Evolutionary conservation across 2,888 invertebrate species (phyloP), one percentile per base, ranked within the genome.

Genomic region (Heteropelma amictum): DNA sequence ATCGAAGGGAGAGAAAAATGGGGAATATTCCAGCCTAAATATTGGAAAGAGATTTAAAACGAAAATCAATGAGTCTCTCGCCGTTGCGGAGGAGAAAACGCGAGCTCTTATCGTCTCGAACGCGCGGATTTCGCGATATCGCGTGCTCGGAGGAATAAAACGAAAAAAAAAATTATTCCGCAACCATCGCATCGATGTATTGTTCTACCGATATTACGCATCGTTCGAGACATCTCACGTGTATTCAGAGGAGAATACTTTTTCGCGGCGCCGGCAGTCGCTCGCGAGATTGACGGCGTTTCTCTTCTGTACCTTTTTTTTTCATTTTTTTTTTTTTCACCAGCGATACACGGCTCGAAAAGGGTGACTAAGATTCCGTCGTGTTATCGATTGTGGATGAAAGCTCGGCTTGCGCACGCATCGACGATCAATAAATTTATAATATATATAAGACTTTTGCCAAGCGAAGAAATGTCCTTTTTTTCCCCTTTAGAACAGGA

Each of bases 341-440:
- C 40, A 26, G 26, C 38, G 3, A 40, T 38, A 17, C 26, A 58
- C 40, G 10, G 26, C 14, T 3, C 10, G 10, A 49, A n/a, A n/a
- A n/a, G n/a, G n/a, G 30, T 35, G 14, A 61, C 61, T 47, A 23
- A 47, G 49, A 23, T 47, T 61, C 14, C 35, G 33, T 33, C 23
- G 35, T 38, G n/a, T 28, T 17, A 63, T 63, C 63, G 63, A 51
- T 63, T 51, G 38, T 40, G n/a, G 63, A 51, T 63, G 38, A 26
- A 63, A 51, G 14, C 38, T 63, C 45, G 47, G 38, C 51, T 28
- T 26, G 3, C 5, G 14, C n/a, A n/a, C n/a, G n/a, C n/a, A n/a
- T n/a, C n/a, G n/a, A n/a, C n/a, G n/a, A n/a, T n/a, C n/a, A n/a
- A n/a, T n/a, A n/a, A n/a, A n/a, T n/a, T n/a, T n/a, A n/a, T n/a